A percentile compares a stretch with the other conserved stretches of the same genome.
phyloP scores from a whole-genome alignment of 2,888 invertebrate genomes.

The Pammene aurita region DNA sequence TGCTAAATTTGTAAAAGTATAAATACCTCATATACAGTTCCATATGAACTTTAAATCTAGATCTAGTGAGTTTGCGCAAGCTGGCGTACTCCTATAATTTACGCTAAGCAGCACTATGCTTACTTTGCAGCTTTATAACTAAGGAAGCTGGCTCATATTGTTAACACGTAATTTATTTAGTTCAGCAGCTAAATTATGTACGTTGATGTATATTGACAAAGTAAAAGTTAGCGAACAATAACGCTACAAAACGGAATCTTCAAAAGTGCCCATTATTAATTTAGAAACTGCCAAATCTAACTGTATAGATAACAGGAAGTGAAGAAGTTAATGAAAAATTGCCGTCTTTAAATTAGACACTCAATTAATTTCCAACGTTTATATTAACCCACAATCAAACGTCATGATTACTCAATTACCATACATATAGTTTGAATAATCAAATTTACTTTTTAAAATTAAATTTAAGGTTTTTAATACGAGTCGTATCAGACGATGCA shows the following conservation, averaged over 20 bases:
- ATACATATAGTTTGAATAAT: slow-evolving; percentile 35
- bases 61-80: slow-evolving; percentile 1
- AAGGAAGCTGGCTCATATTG: slow-evolving; percentile 1
- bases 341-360: not conserved
- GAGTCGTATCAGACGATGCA: slow-evolving; percentile 45
- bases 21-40: too few relatives aligned
- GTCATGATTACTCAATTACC: slow-evolving; percentile 39
- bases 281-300: too few relatives aligned
- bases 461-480: slow-evolving; percentile 42
- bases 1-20: too few relatives aligned
- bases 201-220: too few relatives aligned
- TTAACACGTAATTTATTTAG: too few relatives aligned
- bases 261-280: too few relatives aligned
- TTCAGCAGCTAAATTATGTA: slow-evolving; percentile 1
- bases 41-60: slow-evolving; percentile 4
- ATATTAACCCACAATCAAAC: slow-evolving; percentile 22
- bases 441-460: slow-evolving; percentile 37
- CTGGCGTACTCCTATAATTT: slow-evolving; percentile 24
- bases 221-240: too few relatives aligned
- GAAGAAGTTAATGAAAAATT: not conserved
- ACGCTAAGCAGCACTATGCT: slow-evolving; percentile 16
- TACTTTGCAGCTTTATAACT: slow-evolving; percentile 24
- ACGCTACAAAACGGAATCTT: too few relatives aligned
- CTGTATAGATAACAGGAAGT: not conserved
- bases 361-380: slow-evolving; percentile 9